A percentile compares a stretch with the other conserved stretches of the same genome.
phyloP scores from a whole-genome alignment of 2,113 vertebrate genomes.

The Corythaeola cristata region DNA sequence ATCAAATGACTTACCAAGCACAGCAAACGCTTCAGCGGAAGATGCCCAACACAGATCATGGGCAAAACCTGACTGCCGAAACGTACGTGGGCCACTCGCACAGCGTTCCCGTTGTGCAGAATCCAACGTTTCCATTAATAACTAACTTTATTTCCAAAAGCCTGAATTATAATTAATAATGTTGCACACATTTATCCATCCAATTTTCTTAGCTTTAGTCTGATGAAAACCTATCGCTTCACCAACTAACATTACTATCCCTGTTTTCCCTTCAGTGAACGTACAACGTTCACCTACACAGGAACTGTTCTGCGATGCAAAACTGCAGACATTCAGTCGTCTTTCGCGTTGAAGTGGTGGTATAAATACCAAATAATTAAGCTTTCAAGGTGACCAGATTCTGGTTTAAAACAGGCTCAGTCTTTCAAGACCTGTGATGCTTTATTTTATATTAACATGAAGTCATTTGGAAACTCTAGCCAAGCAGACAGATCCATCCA shows the following conservation, averaged over 20 bases:
- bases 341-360: neutral
- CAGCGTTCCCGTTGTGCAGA: fast-evolving
- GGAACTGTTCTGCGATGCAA: neutral
- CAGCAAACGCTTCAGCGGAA: neutral
- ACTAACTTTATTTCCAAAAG: neutral
- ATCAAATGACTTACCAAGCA: neutral
- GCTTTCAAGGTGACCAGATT: neutral
- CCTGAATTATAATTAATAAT: neutral
- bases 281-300: neutral
- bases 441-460: neutral
- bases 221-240: neutral
- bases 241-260: neutral
- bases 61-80: neutral
- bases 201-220: neutral
- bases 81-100: neutral
- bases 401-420: neutral
- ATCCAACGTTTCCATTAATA: neutral
- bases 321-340: fast-evolving
- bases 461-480: neutral
- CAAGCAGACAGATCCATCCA: neutral
- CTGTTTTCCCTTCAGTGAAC: neutral
- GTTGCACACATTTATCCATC: neutral
- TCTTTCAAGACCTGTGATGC: neutral
- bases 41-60: neutral
- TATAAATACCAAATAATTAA: fast-evolving